Percentiles rank a stretch among this genome's conserved stretches.
phyloP scores from a whole-genome alignment of 1,140 invertebrate genomes.

The Phortica variegata region DNA sequence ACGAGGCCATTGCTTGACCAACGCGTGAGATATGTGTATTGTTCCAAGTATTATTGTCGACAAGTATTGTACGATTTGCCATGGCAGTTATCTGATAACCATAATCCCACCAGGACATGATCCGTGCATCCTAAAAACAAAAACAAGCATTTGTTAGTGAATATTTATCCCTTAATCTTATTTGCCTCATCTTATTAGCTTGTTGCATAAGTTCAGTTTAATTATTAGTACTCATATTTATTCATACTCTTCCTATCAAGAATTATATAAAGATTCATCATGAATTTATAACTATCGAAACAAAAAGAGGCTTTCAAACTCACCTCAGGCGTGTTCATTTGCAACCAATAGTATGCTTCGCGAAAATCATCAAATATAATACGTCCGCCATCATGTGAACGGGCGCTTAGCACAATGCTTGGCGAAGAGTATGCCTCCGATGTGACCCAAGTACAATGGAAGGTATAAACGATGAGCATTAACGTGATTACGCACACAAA shows the following conservation, averaged over 20 bases:
- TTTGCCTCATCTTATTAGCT: background rate
- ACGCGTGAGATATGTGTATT: constrained; percentile 97
- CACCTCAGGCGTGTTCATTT: constrained; percentile 92
- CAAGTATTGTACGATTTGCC: constrained; percentile 96
- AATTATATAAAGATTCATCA: constrained; percentile 43
- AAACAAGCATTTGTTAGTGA: background rate
- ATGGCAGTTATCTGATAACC: constrained; percentile 99
- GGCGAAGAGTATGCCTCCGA: constrained; percentile 97
- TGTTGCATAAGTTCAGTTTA: constrained; percentile 15
- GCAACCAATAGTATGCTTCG: constrained; percentile 97
- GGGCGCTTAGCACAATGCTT: constrained; percentile 94
- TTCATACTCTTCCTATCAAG: constrained; percentile 52
- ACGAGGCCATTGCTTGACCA: constrained; percentile 96
- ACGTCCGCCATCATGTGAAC: constrained; percentile 88
- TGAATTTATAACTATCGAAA: background rate
- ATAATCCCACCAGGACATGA: constrained; percentile 99
- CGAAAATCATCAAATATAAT: constrained; percentile 97
- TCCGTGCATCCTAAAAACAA: constrained; percentile 76
- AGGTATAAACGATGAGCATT: constrained; percentile 87
- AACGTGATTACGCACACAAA: constrained; percentile 84
- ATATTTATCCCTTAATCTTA: no score
- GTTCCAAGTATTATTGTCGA: constrained; percentile 99
- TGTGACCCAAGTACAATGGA: constrained; percentile 99
- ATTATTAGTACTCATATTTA: constrained; percentile 51
- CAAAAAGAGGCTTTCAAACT: constrained; percentile 13